Evolutionary conservation across 2,113 vertebrate genomes (phyloP).

Genomic region (Chionodraco myersi): DNA sequence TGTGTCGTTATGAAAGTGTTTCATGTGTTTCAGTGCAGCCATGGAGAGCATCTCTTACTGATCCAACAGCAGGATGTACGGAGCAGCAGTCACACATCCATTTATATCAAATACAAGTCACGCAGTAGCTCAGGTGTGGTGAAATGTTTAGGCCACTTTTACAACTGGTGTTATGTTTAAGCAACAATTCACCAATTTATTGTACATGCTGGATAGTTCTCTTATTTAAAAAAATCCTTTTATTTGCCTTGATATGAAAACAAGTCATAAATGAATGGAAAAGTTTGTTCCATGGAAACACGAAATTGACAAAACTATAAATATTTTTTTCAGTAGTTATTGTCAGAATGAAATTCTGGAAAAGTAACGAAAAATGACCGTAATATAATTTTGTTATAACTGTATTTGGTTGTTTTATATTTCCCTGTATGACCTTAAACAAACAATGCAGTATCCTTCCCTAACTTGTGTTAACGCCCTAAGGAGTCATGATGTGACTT

Average conservation of each 20-base stretch:
- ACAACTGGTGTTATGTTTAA: constrained; percentile 16
- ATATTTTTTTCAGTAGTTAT: not conserved
- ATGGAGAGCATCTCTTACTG: constrained; percentile 11
- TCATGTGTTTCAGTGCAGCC: constrained; percentile 24
- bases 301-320: not conserved
- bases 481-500: not conserved
- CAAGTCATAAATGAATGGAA: constrained; percentile 5
- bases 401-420: not conserved
- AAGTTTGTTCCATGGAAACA: not conserved
- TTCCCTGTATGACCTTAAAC: not conserved
- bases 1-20: constrained; percentile 41
- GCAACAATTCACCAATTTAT: constrained; percentile 4
- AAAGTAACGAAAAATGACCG: not conserved
- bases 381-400: not conserved
- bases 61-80: constrained; percentile 35
- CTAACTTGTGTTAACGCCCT: not conserved
- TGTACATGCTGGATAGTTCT: constrained; percentile 2
- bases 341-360: not conserved
- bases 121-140: constrained; percentile 46
- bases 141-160: constrained; percentile 18
- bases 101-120: constrained; percentile 1
- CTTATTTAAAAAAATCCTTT: not conserved
- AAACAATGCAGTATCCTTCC: not conserved
- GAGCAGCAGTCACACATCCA: constrained; percentile 13
- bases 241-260: constrained; percentile 19